Conservation (phyloP, 2,888 invertebrate species). For the Lamproptera curius region DNA sequence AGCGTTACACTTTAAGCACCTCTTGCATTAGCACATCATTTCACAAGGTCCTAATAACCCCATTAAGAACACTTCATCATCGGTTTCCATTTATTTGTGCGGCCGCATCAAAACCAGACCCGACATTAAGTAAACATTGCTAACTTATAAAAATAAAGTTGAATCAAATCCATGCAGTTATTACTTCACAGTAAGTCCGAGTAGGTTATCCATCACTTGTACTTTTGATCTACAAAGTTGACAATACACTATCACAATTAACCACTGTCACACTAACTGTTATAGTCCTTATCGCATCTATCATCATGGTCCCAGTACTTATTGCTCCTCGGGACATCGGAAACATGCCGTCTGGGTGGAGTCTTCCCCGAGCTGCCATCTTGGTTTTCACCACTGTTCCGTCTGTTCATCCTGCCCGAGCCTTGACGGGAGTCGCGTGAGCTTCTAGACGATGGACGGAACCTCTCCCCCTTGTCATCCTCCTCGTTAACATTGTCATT, state of each 20-base stretch:
- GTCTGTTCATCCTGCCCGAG: constrained; percentile 35
- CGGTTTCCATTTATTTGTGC: constrained; percentile 18
- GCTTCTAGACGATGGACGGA: constrained; percentile 29
- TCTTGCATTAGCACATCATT: constrained; percentile 13
- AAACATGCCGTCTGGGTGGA: constrained; percentile 50
- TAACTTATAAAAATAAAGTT: no score
- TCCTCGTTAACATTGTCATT: constrained; percentile 54
- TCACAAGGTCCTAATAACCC: not conserved
- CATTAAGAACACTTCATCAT: not conserved
- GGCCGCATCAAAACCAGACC: constrained; percentile 5
- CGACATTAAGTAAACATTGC: constrained; percentile 1
- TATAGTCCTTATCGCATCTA: constrained; percentile 66
- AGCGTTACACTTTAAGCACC: constrained; percentile 14
- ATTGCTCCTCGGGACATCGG: constrained; percentile 60
- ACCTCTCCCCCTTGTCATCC: constrained; percentile 38
- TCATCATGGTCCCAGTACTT: constrained; percentile 74
- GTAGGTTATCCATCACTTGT: constrained; percentile 2
- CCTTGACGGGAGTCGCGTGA: constrained; percentile 42
- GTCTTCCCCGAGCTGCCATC: constrained; percentile 34
- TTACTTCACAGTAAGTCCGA: not conserved
- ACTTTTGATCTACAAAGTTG: constrained; percentile 6
- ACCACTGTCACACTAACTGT: constrained; percentile 52
- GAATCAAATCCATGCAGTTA: not conserved
- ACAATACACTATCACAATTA: constrained; percentile 14
- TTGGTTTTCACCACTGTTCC: constrained; percentile 47